Percentiles rank a stretch among this genome's conserved stretches.
Evolutionary conservation across 2,113 vertebrate genomes (phyloP).

Genomic region (Panurus biarmicus): DNA sequence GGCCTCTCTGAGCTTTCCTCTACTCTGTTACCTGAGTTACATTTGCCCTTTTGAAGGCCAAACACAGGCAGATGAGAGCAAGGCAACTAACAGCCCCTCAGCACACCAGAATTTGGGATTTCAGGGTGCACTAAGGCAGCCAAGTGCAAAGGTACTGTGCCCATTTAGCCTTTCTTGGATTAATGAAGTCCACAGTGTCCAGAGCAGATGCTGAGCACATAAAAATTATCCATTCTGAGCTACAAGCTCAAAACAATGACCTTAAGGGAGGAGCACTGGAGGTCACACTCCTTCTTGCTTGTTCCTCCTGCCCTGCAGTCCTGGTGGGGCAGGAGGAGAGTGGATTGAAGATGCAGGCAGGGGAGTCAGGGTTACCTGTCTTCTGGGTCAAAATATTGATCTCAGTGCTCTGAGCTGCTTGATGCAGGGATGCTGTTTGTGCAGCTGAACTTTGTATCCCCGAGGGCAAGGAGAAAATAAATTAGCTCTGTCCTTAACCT

Average conservation of each 20-base stretch:
- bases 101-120: not conserved
- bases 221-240: not conserved
- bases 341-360: not conserved
- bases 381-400: not conserved
- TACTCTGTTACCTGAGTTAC: fast-evolving
- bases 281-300: not conserved
- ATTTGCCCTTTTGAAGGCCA: not conserved
- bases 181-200: not conserved
- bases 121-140: not conserved
- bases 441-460: not conserved
- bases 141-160: not conserved
- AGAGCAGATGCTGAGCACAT: not conserved
- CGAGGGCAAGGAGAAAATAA: not conserved
- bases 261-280: not conserved
- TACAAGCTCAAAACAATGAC: not conserved
- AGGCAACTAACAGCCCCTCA: not conserved
- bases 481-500: not conserved
- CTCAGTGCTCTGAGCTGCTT: fast-evolving
- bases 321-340: not conserved
- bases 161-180: not conserved
- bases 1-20: not conserved
- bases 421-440: not conserved
- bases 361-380: not conserved
- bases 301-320: not conserved
- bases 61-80: not conserved